A percentile compares a stretch with the other conserved stretches of the same genome.
Evolutionary conservation across 2,113 vertebrate genomes (phyloP).

Genomic region (Tylochromis polylepis): DNA sequence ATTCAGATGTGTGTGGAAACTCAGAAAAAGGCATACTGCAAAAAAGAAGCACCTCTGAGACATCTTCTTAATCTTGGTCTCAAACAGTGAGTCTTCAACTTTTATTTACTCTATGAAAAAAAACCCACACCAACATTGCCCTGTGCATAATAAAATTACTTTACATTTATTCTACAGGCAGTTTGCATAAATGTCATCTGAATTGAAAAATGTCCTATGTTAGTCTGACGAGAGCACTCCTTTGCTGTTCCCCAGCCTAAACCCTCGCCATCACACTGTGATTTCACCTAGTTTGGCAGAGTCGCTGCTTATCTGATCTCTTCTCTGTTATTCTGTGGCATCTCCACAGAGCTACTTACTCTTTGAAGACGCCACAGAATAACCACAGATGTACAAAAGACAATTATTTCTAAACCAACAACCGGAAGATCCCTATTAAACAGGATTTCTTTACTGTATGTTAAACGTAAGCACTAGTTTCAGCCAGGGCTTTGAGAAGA

Average conservation of each 20-base stretch:
- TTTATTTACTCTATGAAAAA: neutral
- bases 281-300: slow-evolving; percentile 44
- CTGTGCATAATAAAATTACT: neutral
- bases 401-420: neutral
- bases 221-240: neutral
- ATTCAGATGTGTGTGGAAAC: neutral
- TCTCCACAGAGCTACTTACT: neutral
- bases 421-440: neutral
- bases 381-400: neutral
- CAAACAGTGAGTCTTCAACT: neutral
- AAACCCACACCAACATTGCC: neutral
- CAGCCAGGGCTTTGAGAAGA: slow-evolving; percentile 1
- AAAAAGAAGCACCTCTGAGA: neutral
- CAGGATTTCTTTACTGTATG: neutral
- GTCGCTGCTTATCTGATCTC: neutral
- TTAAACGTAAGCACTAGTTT: neutral
- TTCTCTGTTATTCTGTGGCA: neutral
- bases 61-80: neutral
- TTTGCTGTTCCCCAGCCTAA: neutral
- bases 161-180: neutral
- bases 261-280: slow-evolving; percentile 35
- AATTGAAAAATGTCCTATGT: neutral
- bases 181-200: neutral
- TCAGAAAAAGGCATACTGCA: neutral
- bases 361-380: neutral